These are phyloP conservation scores for Operophtera brumata DNA, from an alignment of 2,888 invertebrate species.

Conservation along the genomic window DNA sequence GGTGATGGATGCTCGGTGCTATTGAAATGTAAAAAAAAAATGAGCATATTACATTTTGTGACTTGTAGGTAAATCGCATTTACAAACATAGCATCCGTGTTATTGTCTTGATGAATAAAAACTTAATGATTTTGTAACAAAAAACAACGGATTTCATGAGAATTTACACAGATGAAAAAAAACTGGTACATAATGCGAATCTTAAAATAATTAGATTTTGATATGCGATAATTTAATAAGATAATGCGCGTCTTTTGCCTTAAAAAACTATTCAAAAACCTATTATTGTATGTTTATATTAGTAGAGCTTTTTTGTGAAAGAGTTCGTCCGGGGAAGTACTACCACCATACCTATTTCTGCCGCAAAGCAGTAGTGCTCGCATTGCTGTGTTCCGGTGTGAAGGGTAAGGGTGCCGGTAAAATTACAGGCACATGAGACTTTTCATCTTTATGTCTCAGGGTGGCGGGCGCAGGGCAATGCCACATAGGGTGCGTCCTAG, in stretches of 20 bases:
- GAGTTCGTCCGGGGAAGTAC: no score
- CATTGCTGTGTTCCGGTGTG: no score
- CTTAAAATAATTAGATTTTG: no score
- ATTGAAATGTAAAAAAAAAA: neutral
- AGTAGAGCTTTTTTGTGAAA: no score
- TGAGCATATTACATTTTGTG: neutral
- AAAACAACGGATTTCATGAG: neutral
- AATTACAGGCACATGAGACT: no score
- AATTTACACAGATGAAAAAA: neutral
- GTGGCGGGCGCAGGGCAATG: no score
- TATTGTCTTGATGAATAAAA: slow-evolving; percentile 3
- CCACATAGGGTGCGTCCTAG: no score
- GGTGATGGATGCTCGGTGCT: neutral
- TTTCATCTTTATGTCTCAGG: no score
- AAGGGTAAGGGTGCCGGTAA: no score
- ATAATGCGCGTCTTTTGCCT: neutral
- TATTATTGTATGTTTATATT: neutral
- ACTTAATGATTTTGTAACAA: neutral
- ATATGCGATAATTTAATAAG: no score
- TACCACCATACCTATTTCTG: no score
- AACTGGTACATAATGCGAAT: neutral
- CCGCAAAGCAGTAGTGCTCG: no score
- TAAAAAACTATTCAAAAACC: slow-evolving; percentile 1
- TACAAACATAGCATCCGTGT: slow-evolving; percentile 8
- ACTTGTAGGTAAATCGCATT: neutral